Conservation (phyloP, 2,797 vertebrate species). For the Serranus cabrilla region DNA sequence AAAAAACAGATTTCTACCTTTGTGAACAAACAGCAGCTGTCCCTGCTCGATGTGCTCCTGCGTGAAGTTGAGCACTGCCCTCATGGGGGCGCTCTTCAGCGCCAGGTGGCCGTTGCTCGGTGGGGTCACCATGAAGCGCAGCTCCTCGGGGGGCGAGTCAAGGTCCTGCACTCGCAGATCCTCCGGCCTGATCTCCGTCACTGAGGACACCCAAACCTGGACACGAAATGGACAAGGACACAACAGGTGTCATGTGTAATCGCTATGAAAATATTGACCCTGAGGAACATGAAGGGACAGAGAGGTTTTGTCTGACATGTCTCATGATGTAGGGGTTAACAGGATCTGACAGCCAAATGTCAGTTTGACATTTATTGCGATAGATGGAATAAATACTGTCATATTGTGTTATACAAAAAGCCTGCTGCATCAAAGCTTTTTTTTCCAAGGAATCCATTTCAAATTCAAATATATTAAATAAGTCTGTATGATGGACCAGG, state of each 20-base stretch:
- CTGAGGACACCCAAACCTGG: slow-evolving; percentile 92
- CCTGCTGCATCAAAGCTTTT: neutral
- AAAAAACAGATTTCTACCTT: slow-evolving; percentile 83
- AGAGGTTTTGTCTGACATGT: neutral
- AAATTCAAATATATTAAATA: neutral
- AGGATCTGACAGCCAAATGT: slow-evolving; percentile 31
- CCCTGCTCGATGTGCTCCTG: slow-evolving; percentile 89
- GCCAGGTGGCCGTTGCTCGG: slow-evolving; percentile 92
- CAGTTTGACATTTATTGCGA: slow-evolving; percentile 42
- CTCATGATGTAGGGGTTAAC: slow-evolving; percentile 1
- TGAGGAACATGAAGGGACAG: neutral
- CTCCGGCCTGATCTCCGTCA: slow-evolving; percentile 88
- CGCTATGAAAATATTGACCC: neutral
- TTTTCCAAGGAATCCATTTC: neutral
- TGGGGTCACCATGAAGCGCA: slow-evolving; percentile 88
- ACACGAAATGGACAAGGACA: slow-evolving; percentile 14
- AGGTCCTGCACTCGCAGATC: slow-evolving; percentile 89
- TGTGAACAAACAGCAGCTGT: slow-evolving; percentile 91
- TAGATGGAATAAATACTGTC: slow-evolving; percentile 11
- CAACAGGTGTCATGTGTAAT: slow-evolving; percentile 12
- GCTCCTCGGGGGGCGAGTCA: slow-evolving; percentile 85
- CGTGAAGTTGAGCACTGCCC: slow-evolving; percentile 90
- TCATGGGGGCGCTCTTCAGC: slow-evolving; percentile 88
- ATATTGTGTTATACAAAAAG: slow-evolving; percentile 11
- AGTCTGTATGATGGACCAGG: neutral